Conservation (phyloP, 2,888 invertebrate genomes). For the Seladonia tumulorum region DNA sequence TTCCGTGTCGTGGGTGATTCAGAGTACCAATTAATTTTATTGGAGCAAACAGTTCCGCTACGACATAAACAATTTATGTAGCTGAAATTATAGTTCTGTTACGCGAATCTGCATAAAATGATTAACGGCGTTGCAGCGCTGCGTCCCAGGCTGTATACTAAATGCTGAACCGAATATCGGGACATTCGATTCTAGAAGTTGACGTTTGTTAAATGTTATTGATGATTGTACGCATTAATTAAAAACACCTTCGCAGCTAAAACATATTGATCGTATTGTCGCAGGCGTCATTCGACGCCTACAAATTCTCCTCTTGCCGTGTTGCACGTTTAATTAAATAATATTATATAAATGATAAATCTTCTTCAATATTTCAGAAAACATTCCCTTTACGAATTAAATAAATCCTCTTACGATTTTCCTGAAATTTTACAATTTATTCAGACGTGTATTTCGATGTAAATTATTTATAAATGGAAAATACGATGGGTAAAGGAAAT, state of each 20-base stretch:
- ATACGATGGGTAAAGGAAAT: neutral
- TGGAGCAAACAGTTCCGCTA: neutral
- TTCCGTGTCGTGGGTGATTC: neutral
- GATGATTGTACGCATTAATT: neutral
- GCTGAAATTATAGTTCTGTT: neutral
- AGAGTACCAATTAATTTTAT: neutral
- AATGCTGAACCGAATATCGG: neutral
- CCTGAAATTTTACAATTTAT: neutral
- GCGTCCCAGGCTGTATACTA: neutral
- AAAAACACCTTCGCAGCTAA: neutral
- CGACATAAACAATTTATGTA: neutral
- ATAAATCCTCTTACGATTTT: neutral
- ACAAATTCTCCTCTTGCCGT: neutral
- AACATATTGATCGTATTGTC: neutral
- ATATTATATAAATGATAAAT: neutral
- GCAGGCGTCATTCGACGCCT: neutral
- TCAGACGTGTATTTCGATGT: neutral
- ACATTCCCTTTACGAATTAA: neutral
- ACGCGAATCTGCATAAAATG: neutral
- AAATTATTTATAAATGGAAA: neutral
- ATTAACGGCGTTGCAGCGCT: neutral
- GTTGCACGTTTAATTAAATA: neutral
- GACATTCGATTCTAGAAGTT: neutral
- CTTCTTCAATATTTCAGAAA: neutral
- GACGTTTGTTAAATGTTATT: neutral